Percentiles rank a stretch among this genome's conserved stretches.
These are phyloP conservation scores for Odocoileus hemionus DNA, from an alignment of 2,113 vertebrate species.

Conservation along the genomic window DNA sequence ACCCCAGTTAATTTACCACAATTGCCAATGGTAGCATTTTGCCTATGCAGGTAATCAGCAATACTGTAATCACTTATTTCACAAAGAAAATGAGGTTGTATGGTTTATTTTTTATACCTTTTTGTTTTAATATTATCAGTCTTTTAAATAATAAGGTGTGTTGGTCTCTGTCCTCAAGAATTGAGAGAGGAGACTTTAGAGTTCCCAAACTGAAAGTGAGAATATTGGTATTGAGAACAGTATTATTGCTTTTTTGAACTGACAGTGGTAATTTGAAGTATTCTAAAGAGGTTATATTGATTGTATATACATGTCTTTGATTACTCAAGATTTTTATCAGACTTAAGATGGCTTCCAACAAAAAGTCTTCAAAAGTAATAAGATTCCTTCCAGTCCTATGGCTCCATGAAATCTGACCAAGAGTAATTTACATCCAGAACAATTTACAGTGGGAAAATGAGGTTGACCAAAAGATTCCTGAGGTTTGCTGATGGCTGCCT, in stretches of 20 bases:
- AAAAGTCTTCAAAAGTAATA: background rate
- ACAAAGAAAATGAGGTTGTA: constrained; percentile 4
- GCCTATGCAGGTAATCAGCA: background rate
- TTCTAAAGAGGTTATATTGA: background rate
- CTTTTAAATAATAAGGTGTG: background rate
- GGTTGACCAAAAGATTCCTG: background rate
- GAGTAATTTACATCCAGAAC: background rate
- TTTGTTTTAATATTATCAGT: constrained; percentile 17
- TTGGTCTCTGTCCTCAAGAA: constrained; percentile 4
- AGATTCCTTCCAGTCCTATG: background rate
- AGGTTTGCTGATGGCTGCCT: background rate
- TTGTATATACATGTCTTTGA: background rate
- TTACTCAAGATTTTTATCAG: background rate
- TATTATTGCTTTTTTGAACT: background rate
- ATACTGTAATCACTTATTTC: background rate
- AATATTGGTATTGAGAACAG: background rate
- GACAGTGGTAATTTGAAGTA: background rate
- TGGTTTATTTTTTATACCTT: background rate
- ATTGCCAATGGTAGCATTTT: background rate
- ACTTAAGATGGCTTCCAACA: background rate
- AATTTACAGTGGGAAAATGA: background rate
- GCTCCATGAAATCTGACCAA: background rate
- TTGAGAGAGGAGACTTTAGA: background rate
- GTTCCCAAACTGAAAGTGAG: background rate
- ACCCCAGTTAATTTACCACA: background rate